Evolutionary conservation across 2,888 invertebrate species (phyloP), one percentile per base, ranked within the genome.

Genomic region (Lepidonotus clava): DNA sequence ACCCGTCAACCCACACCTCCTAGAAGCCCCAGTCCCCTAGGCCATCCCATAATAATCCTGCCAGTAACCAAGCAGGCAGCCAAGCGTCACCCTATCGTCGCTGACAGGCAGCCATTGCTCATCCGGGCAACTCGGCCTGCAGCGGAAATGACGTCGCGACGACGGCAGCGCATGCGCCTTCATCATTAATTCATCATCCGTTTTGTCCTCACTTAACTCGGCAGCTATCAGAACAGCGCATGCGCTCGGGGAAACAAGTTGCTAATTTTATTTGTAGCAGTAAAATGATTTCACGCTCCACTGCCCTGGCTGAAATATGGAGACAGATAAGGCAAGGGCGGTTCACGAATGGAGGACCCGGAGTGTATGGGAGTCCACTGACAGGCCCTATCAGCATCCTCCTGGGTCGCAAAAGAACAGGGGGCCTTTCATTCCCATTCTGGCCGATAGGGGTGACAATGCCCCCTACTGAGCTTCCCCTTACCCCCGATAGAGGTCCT

Each of bases 201-300:
- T 76, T 76, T 76, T 76, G 76, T 38, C 21, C 36, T 38, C 28
- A 34, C 76, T 76, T 40, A 76, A 36, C 76, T 1, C 24, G 8
- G 38, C 36, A 28, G 21, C 38, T 36, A 76, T 76, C 76, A 76
- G 76, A 11, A 21, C 51, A 11, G 51, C 51, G 11, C 21, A 11
- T 11, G 11, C 14, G 51, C 51, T 14, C 14, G 14, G n/a, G 61
- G 28, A n/a, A 28, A 76, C 24, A 40, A 76, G 76, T 76, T 76
- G 76, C 38, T 76, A 76, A 76, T 76, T 76, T 76, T 76, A 76
- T 76, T 76, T 76, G 76, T 76, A 40, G 38, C 40, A 40, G 36
- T 76, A 76, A 76, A 76, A 40, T 76, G 76, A 76, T 76, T 76
- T 76, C 76, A 76, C 24, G 76, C 21, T 76, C 24, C 38, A 40